Conservation (phyloP, 1,140 invertebrate species). For the Neodiprion virginianus region DNA sequence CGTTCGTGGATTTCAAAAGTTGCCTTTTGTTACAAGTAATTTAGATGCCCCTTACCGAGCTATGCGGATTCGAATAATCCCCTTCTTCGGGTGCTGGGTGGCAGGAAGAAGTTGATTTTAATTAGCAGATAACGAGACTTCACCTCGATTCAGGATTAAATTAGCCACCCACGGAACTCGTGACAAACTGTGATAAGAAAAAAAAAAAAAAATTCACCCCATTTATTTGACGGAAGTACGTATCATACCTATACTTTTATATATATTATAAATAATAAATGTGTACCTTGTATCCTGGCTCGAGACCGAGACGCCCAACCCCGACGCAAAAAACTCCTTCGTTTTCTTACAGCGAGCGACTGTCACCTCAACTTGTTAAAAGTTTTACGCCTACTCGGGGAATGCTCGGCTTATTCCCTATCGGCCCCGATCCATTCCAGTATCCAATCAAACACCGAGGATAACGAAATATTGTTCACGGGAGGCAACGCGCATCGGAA, state of each 20-base stretch:
- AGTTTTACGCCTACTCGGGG: background rate
- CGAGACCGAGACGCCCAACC: no score
- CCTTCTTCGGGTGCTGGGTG: background rate
- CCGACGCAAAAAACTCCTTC: no score
- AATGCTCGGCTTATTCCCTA: no score
- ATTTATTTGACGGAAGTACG: no score
- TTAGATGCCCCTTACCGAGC: background rate
- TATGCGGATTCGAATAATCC: background rate
- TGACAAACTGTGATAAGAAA: background rate
- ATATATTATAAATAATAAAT: no score
- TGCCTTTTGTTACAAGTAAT: constrained; percentile 3
- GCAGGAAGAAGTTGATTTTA: background rate
- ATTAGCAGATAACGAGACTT: background rate
- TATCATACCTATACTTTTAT: no score
- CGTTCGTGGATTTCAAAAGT: background rate
- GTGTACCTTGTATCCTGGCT: no score
- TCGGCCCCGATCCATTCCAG: no score
- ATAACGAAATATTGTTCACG: no score
- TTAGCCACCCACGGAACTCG: background rate
- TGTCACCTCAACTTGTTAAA: constrained; percentile 5
- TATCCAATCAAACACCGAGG: no score
- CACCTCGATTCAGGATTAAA: background rate
- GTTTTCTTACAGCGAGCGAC: no score
- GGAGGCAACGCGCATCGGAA: no score
- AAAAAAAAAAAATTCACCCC: background rate